Evolutionary conservation across 23 tunicate genomes (phyloP), one percentile per base, ranked within the genome.

Genomic region (Clavelina lepadiformis): DNA sequence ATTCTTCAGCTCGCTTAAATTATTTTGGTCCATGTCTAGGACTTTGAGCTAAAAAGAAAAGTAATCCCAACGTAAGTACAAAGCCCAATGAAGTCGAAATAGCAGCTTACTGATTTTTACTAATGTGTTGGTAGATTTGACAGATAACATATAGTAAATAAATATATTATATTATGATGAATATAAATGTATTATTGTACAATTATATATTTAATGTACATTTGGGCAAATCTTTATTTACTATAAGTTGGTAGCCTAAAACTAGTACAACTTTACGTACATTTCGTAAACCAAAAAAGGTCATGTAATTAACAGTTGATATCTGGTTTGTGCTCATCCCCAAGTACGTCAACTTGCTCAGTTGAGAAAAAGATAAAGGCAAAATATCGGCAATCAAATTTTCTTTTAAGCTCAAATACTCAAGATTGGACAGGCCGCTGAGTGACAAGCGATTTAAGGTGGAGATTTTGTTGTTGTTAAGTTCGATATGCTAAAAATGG

Each of bases 1-100:
- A 33, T 72, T 54, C 32, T 35, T 41, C 46, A 73, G 28, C 24
- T 26, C 26, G 41, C 52, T 54, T 24, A 80, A 64, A 35, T 72
- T 72, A 72, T 80, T 80, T 58, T 56, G 15, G 5, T 54, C 66
- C 38, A 80, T 31, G 50, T 72, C 64, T 25, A 80, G 36, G 0
- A 22, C 2, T 31, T 52, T 35, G 8, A 73, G 37, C 82, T 77
- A 57, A n/a, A n/a, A n/a, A n/a, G n/a, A n/a, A n/a, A n/a, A n/a
- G n/a, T n/a, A n/a, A n/a, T n/a, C 8, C n/a, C 41, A 20, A n/a
- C n/a, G n/a, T n/a, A n/a, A n/a, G n/a, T n/a, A 24, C 15, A 28
- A 26, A 59, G n/a, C n/a, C n/a, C n/a, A n/a, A n/a, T n/a, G n/a
- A n/a, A n/a, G n/a, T n/a, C n/a, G n/a, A n/a, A n/a, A n/a, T n/a